These are phyloP conservation scores for Acanthococcus lagerstroemiae DNA, from an alignment of 2,888 invertebrate genomes.

Conservation along the genomic window DNA sequence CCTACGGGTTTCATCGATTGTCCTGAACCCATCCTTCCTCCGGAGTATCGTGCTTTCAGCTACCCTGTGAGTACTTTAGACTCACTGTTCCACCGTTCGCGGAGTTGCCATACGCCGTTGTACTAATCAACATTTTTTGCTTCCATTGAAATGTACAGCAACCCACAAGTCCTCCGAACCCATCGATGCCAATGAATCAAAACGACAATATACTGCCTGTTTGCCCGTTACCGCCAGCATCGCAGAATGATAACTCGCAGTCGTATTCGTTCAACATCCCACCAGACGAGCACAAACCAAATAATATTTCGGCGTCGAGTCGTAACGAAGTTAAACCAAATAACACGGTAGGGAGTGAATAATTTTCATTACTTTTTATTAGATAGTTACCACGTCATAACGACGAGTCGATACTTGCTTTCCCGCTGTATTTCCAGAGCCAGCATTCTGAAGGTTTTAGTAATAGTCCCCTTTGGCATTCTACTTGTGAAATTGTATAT, in stretches of 20 bases:
- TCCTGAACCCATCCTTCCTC: constrained; percentile 54
- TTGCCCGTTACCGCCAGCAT: constrained; percentile 35
- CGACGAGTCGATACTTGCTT: too few species aligned
- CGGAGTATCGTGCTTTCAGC: constrained; percentile 47
- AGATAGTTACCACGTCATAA: too few species aligned
- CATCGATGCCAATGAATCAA: constrained; percentile 25
- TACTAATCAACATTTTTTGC: too few species aligned
- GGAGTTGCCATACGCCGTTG: background rate
- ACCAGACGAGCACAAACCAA: constrained; percentile 40
- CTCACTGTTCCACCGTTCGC: background rate
- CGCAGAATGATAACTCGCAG: constrained; percentile 40
- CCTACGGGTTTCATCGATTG: constrained; percentile 74
- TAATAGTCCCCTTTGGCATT: too few species aligned
- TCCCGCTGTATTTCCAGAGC: too few species aligned
- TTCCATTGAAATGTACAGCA: too few species aligned
- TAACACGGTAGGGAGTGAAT: constrained; percentile 8
- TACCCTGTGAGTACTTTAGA: constrained; percentile 58
- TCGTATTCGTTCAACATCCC: constrained; percentile 39
- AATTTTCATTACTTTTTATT: background rate
- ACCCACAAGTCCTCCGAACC: constrained; percentile 6
- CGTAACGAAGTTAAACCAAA: constrained; percentile 16
- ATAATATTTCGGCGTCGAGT: constrained; percentile 3
- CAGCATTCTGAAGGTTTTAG: too few species aligned
- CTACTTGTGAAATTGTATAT: too few species aligned
- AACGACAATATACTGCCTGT: constrained; percentile 20